Percentiles rank a stretch among this genome's conserved stretches.
These are phyloP conservation scores for Bos javanicus DNA, from an alignment of 2,113 vertebrate species.

Conservation along the genomic window DNA sequence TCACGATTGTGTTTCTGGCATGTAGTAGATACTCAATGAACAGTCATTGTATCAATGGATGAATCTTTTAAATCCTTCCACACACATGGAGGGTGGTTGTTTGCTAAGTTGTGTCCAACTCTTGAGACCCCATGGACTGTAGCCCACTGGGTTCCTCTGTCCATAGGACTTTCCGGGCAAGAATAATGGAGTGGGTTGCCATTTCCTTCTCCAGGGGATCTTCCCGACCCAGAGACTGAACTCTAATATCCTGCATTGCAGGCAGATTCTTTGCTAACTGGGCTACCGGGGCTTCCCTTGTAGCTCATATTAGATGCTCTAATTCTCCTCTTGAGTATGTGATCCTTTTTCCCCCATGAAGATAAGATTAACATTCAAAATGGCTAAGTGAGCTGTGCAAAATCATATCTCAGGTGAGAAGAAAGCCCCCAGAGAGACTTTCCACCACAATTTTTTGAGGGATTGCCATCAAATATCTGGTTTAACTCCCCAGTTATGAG, in stretches of 20 bases:
- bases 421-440: not conserved
- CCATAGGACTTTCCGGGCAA: not conserved
- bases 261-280: not conserved
- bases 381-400: not conserved
- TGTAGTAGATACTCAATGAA: not conserved
- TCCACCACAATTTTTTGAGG: not conserved
- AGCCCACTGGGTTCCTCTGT: not conserved
- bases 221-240: accelerated
- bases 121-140: not conserved
- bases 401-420: not conserved
- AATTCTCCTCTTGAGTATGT: not conserved
- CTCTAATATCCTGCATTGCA: not conserved
- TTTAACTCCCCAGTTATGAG: not conserved
- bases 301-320: not conserved
- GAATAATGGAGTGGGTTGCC: not conserved
- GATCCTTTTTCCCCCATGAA: not conserved
- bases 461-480: not conserved
- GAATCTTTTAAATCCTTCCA: not conserved
- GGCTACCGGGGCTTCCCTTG: not conserved
- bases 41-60: not conserved
- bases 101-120: not conserved
- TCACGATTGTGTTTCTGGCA: not conserved
- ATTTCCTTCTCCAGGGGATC: not conserved
- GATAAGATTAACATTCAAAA: not conserved
- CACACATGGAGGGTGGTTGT: not conserved